Conservation (phyloP, 2,888 invertebrate species). For the Protophormia terraenovae region DNA sequence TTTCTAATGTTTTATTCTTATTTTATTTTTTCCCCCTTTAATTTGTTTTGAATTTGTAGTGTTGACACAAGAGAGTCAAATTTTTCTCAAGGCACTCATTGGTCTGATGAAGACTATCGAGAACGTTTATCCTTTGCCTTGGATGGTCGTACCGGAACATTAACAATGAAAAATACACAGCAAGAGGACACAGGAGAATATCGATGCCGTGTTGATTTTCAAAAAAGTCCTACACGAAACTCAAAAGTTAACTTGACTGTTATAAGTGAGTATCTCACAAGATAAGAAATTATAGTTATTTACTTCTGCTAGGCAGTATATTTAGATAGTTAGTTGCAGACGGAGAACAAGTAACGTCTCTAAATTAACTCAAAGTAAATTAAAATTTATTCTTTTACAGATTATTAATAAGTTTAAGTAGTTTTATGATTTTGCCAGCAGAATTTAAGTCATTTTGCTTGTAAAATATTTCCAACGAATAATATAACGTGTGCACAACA, state of each 20-base stretch:
- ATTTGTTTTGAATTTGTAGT: conserved; percentile 74
- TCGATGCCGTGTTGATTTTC: conserved; percentile 94
- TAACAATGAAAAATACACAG: conserved; percentile 88
- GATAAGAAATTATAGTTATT: not conserved
- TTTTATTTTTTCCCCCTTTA: not conserved
- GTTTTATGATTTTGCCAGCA: too few species aligned
- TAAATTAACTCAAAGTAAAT: too few species aligned
- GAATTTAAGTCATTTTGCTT: too few species aligned
- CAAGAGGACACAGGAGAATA: conserved; percentile 91
- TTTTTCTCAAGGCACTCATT: conserved; percentile 82
- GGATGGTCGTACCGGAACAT: conserved; percentile 88
- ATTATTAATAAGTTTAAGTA: too few species aligned
- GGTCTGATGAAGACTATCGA: conserved; percentile 84
- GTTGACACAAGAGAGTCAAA: conserved; percentile 83
- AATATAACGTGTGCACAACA: too few species aligned
- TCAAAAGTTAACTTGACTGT: conserved; percentile 93
- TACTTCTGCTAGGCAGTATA: too few species aligned
- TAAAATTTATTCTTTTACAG: too few species aligned
- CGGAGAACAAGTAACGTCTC: too few species aligned
- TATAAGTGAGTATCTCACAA: conserved; percentile 87
- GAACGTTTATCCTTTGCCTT: conserved; percentile 89
- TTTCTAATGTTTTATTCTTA: not conserved
- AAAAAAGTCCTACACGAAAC: conserved; percentile 93
- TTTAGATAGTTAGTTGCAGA: too few species aligned
- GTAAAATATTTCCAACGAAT: too few species aligned